Evolutionary conservation across 2,797 vertebrate species (phyloP), one percentile per base, ranked within the genome.

Genomic region (Chelon auratus): DNA sequence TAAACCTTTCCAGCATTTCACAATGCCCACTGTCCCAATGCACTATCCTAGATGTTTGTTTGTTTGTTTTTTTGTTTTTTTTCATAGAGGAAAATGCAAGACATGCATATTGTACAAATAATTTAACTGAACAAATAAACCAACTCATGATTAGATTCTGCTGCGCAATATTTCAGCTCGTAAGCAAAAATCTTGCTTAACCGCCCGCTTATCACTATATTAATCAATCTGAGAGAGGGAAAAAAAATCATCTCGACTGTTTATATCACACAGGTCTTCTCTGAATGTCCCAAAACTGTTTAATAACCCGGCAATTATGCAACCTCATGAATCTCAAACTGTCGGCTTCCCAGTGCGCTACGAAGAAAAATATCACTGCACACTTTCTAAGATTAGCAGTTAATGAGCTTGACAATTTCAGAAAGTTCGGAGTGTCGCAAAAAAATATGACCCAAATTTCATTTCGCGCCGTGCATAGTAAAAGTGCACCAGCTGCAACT

Each of bases 311-410:
- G 75, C 62, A 87, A 84, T 89, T 87, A 88, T 83, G 75, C 82
- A 80, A 70, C 61, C 72, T 86, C 80, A 77, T 85, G 76, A 91
- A 88, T 88, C 72, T 81, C 78, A 89, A 90, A 85, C 54, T 71
- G 75, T 69, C 79, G 71, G 68, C 83, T 61, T 83, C 75, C 60
- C 68, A 50, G 60, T 45, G 62, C 80, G 68, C 70, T 69, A 56
- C 18, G 60, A 70, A 51, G 57, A 50, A 82, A 74, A 71, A 75
- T 69, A 83, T 75, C 40, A 64, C 68, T 43, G 75, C 48, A 12
- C 71, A 77, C 67, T 82, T 80, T 79, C 72, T 76, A 67, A 82
- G 77, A 88, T 88, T 75, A 83, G 68, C 45, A 33, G 57, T 71
- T 87, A 86, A 88, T 85, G 64, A 85, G 84, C 72, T 75, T 62